These are phyloP conservation scores for Ennomos fuscantarius DNA, from an alignment of 2,888 invertebrate genomes.

Conservation along the genomic window DNA sequence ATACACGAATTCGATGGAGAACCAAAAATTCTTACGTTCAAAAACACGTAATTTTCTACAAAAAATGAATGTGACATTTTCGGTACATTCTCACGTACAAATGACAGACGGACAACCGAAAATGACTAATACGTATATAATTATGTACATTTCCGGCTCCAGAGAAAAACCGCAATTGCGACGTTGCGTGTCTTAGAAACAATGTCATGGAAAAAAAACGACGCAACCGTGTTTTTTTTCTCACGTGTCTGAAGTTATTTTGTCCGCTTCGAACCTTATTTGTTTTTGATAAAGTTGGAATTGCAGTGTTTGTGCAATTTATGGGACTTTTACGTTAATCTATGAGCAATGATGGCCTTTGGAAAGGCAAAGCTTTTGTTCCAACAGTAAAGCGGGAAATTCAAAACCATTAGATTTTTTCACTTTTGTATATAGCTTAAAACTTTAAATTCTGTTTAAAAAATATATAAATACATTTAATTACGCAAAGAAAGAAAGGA, in stretches of 20 bases:
- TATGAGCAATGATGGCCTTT: constrained; percentile 7
- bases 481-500: no score
- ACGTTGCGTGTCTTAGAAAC: constrained; percentile 74
- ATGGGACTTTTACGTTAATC: background rate
- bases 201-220: constrained; percentile 62
- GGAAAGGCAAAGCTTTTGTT: no score
- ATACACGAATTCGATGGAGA: constrained; percentile 5
- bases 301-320: background rate
- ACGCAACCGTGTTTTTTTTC: constrained; percentile 41
- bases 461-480: no score
- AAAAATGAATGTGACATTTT: constrained; percentile 24
- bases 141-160: constrained; percentile 70
- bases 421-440: no score
- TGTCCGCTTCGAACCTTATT: constrained; percentile 34
- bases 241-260: constrained; percentile 34
- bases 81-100: constrained; percentile 48
- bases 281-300: constrained; percentile 20
- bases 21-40: constrained; percentile 1
- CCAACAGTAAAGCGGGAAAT: no score
- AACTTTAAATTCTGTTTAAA: no score
- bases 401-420: no score
- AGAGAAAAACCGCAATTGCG: constrained; percentile 75
- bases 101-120: constrained; percentile 50
- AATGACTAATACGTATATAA: constrained; percentile 80
- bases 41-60: constrained; percentile 6